Base-by-base conservation (phyloP, 1,140 invertebrate genomes). In the Danaus melanippus region DNA sequence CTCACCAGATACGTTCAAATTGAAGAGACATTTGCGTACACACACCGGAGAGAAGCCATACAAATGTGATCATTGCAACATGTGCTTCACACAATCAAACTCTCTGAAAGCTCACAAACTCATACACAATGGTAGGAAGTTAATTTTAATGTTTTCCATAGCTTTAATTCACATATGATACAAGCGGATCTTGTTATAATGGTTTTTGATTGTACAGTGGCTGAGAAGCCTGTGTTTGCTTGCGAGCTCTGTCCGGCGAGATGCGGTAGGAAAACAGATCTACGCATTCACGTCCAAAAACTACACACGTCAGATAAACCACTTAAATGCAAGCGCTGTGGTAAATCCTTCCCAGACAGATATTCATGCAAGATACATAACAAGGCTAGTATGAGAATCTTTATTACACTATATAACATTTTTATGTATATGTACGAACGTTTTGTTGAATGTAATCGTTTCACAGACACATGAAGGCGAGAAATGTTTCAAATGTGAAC, bases 241-340 rank as follows among this genome's bases (percentile, higher is more conserved):
- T 99, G 97, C 81, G 94, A 96, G 69, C 88, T 98, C 7, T 99
- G 97, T 86, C 97, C 97, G 10, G 95, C 97, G 0, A 99, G 97
- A 4, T 99, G 97, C 82, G 97, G 97, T 0, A 90, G 97, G 15
- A 98, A 98, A 90, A 98, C 97, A 0, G 97, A 99, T 88, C 89
- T 99, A 40, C 91, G 97, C 64, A 97, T 98, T 66, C 97, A 99
- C 77, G 94, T 99, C 44, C 96, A 97, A 85, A 98, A 98, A 80
- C 89, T 99, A 49, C 97, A 99, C 80, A 97, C 96, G 10, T 95
- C 95, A 9, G 97, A 98, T 70, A 94, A 94, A 74, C 96, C 96
- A 0, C 81, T 98, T 3, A 93, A 94, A 60, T 99, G 97, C 84
- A 97, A 96, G 80, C 90, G 96, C 67, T 99, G 97, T 84, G 94